Base-by-base conservation (phyloP, 2,113 vertebrate genomes). In the Pampusana beccarii region DNA sequence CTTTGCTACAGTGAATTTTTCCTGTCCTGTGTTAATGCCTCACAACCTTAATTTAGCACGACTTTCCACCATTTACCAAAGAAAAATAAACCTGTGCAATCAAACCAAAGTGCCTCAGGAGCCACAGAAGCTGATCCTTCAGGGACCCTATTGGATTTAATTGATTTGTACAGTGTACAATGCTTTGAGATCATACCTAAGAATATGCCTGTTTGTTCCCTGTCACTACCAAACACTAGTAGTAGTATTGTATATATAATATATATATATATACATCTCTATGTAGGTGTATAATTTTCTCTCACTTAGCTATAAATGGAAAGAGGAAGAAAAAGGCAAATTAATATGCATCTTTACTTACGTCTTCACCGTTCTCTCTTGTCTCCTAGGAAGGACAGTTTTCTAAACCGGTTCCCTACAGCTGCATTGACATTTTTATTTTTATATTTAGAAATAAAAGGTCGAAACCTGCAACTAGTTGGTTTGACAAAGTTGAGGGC, bases 361-460 rank as follows among this genome's bases (percentile, higher is more conserved):
- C 36, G 46, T 44, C 53, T 74, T 74, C 4, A 1, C 80, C 33
- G 21, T 83, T 80, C 71, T 83, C 31, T 72, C 53, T 64, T 33
- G 69, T 62, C 54, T 93, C 56, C 48, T 57, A 71, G 57, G 67
- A 91, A 95, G 34, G 69, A 18, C 38, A 90, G 64, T 74, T 90
- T 86, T 86, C 65, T 74, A 73, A 73, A 83, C 80, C 5, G 0
- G 15, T 80, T 86, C 42, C 79, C 44, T 86, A 64, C 46, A 72
- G 48, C 42, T 46, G 16, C 66, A 29, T 13, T 87, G 61, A 92
- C 62, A 69, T 82, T 80, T 93, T 93, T 73, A 60, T 78, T 95
- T 36, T 80, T 88, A 65, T 84, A 82, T 75, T 85, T 82, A 96
- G 93, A 94, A 74, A 89, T 10, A 42, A 70, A 62, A 84, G 67